Evolutionary conservation across 1,140 invertebrate species (phyloP).

Genomic region (Euglossa dilemma): DNA sequence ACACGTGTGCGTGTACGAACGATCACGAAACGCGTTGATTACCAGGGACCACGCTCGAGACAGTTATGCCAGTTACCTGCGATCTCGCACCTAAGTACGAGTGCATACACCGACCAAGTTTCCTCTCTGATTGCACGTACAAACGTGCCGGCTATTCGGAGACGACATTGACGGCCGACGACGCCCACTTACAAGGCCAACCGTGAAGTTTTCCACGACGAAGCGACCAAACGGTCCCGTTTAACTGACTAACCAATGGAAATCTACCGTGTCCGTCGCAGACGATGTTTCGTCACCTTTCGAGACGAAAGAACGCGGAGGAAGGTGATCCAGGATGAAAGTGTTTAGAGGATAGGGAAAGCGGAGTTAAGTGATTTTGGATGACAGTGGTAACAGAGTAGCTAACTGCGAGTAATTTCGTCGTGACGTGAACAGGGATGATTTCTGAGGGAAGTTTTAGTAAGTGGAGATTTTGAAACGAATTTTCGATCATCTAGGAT

Average conservation of each 20-base stretch:
- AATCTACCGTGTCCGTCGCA: neutral
- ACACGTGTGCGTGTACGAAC: conserved; percentile 14
- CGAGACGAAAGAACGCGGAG: neutral
- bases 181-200: conserved; percentile 17
- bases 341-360: too few relatives aligned
- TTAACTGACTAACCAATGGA: conserved; percentile 66
- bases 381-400: too few relatives aligned
- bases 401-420: too few relatives aligned
- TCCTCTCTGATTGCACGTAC: conserved; percentile 41
- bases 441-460: too few relatives aligned
- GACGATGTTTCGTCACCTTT: neutral
- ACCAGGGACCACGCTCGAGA: conserved; percentile 56
- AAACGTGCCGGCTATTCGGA: conserved; percentile 5
- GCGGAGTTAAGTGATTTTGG: too few relatives aligned
- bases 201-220: conserved; percentile 21
- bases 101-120: conserved; percentile 67
- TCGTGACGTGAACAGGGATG: too few relatives aligned
- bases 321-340: too few relatives aligned
- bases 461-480: too few relatives aligned
- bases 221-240: conserved; percentile 64
- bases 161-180: conserved; percentile 2
- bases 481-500: too few relatives aligned
- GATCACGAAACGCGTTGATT: conserved; percentile 69
- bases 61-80: conserved; percentile 69
- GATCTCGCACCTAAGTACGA: conserved; percentile 62